Percentiles rank a stretch among this genome's conserved stretches.
Evolutionary conservation across 1,140 invertebrate species (phyloP).

Genomic region (Atta texana): DNA sequence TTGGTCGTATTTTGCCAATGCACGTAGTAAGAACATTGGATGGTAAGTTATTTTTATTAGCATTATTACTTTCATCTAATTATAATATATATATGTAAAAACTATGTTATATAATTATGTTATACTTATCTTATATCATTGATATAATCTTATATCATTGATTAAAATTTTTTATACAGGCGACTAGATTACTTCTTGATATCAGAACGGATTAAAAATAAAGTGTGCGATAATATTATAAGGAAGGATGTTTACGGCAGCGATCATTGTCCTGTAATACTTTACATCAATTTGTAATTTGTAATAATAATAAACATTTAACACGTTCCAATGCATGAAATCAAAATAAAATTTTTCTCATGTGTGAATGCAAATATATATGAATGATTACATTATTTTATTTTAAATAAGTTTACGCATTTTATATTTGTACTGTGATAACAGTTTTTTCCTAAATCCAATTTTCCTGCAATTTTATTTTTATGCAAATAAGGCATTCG

Average conservation of each 20-base stretch:
- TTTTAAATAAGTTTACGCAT: background rate
- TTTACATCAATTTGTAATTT: conserved; percentile 67
- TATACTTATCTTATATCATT: background rate
- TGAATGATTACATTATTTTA: conserved; percentile 27
- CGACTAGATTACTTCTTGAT: conserved; percentile 97
- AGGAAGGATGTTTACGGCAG: conserved; percentile 91
- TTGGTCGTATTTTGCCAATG: conserved; percentile 96
- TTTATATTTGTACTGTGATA: background rate
- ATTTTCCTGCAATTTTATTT: background rate
- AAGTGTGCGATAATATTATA: conserved; percentile 93
- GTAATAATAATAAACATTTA: conserved; percentile 7
- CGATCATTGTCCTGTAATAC: conserved; percentile 81
- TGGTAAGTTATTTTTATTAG: conserved; percentile 66
- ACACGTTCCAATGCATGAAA: conserved; percentile 33
- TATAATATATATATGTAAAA: too few species aligned
- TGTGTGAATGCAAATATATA: conserved; percentile 1
- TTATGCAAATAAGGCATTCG: background rate
- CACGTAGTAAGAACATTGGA: conserved; percentile 96
- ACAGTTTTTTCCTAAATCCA: background rate
- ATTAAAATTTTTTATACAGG: conserved; percentile 85
- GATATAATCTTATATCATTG: background rate
- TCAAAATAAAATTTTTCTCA: background rate
- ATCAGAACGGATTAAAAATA: conserved; percentile 91
- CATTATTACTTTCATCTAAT: conserved; percentile 2
- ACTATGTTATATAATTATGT: background rate